Evolutionary conservation across 2,888 invertebrate species (phyloP), one percentile per base, ranked within the genome.

Genomic region (Cryptops parisi): DNA sequence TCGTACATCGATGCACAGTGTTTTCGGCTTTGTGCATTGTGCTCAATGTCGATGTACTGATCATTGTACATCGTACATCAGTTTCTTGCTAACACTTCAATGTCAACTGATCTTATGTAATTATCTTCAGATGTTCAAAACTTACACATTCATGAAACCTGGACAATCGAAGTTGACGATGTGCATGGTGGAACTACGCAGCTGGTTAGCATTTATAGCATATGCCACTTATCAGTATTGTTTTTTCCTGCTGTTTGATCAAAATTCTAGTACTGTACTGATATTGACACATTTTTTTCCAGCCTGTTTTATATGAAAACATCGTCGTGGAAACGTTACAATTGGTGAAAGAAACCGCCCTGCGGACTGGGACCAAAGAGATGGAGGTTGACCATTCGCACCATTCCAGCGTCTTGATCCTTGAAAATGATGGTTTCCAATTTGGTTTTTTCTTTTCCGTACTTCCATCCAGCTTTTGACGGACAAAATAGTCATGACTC

Each of bases 161-260:
- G 93, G 93, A 78, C 80, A 63, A 79, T 90, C 57, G 84, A 85
- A 59, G 82, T 85, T 64, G 80, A 81, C 62, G 82, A 85, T 60
- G 82, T 84, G 62, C 82, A 84, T 65, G 87, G 87, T 2, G 87
- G 88, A 17, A 82, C 88, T 12, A 91, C 91, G 0, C 77, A 81
- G 62, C 72, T 88, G 68, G 84, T 84, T n/a, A 15, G 12, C 6
- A 41, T 41, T 12, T 41, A 19, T n/a, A 41, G n/a, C n/a, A n/a
- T n/a, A n/a, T n/a, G n/a, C n/a, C n/a, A n/a, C n/a, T n/a, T n/a
- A n/a, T n/a, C n/a, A n/a, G n/a, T n/a, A n/a, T n/a, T n/a, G n/a
- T n/a, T n/a, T n/a, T n/a, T n/a, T n/a, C n/a, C n/a, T n/a, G n/a
- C n/a, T n/a, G n/a, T n/a, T n/a, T n/a, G n/a, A n/a, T n/a, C n/a